Base-by-base conservation (phyloP, 2,113 vertebrate genomes). In the Cyanoliseus patagonus region DNA sequence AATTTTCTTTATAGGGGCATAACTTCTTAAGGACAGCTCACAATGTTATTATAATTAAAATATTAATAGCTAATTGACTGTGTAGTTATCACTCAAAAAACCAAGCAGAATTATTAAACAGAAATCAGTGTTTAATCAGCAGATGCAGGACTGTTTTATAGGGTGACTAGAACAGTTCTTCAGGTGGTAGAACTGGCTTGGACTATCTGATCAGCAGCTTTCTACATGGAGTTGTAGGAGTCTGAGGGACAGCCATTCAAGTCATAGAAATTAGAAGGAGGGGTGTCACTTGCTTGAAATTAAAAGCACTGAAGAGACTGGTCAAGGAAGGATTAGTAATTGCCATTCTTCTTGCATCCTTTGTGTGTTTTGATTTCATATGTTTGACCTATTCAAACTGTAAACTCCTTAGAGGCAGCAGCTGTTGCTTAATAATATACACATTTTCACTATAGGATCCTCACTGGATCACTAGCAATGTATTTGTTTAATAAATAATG, bases 11-110 rank as follows among this genome's bases (percentile, higher is more conserved):
- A 81, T 10, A 76, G 39, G 33, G 20, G 1, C 46, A 31, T 92
- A 90, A 47, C 53, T 59, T 91, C 70, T 97, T 92, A 93, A 86
- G 52, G 51, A 88, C 30, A 87, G 28, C 10, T 74, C 62, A 83
- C 55, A 95, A 73, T 59, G 30, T 2, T 64, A 22, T 49, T 77
- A 24, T 90, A 94, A 96, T 94, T 95, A 88, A 95, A 96, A 88
- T 67, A 5, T 69, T 97, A 96, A 81, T 80, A 95, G 86, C 35
- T 95, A 93, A 95, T 74, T 96, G 66, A 39, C 88, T 62, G 47
- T 41, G 14, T 95, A 96, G 88, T 79, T 95, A 63, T 81, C 64
- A 81, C 75, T 55, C 53, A 91, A 92, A 94, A 93, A 84, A 31
- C 1, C 39, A 88, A 90, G n/a, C 2, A 17, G 23, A 93, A 86